Percentiles rank a stretch among this genome's conserved stretches.
Evolutionary conservation across 2,888 invertebrate genomes (phyloP).

Genomic region (Drosophila niveifrons): DNA sequence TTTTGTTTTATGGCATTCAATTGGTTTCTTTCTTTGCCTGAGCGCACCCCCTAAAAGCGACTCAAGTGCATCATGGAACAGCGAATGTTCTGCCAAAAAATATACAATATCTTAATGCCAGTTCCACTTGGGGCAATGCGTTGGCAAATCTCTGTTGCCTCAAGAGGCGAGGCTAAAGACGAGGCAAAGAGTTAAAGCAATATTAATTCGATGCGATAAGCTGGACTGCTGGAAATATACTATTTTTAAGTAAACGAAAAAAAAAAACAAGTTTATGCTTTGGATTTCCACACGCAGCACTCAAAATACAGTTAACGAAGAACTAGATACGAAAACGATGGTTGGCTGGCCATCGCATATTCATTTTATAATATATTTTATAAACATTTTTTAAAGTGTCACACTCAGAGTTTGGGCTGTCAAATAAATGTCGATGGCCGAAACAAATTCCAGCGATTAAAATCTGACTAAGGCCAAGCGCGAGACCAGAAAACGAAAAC

Average conservation of each 20-base stretch:
- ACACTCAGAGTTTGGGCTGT: conserved; percentile 71
- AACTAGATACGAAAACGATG: not conserved
- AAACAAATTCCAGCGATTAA: conserved; percentile 64
- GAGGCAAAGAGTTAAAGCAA: conserved; percentile 14
- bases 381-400: conserved; percentile 71
- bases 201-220: conserved; percentile 11
- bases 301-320: conserved; percentile 35
- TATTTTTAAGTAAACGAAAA: conserved; percentile 38
- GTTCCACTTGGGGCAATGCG: conserved; percentile 45
- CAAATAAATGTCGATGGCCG: conserved; percentile 67
- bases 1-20: conserved; percentile 75
- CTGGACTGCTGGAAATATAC: conserved; percentile 18
- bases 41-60: conserved; percentile 54
- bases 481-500: conserved; percentile 2
- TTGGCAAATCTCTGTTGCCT: conserved; percentile 51
- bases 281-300: conserved; percentile 39
- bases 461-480: conserved; percentile 47
- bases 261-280: conserved; percentile 59
- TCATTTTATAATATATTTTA: conserved; percentile 55
- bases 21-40: conserved; percentile 58
- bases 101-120: conserved; percentile 8
- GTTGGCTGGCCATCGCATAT: conserved; percentile 40
- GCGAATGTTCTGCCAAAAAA: conserved; percentile 37
- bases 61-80: conserved; percentile 68
- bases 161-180: conserved; percentile 31